These are phyloP conservation scores for Argya squamiceps DNA, from an alignment of 2,797 vertebrate species.

Conservation along the genomic window DNA sequence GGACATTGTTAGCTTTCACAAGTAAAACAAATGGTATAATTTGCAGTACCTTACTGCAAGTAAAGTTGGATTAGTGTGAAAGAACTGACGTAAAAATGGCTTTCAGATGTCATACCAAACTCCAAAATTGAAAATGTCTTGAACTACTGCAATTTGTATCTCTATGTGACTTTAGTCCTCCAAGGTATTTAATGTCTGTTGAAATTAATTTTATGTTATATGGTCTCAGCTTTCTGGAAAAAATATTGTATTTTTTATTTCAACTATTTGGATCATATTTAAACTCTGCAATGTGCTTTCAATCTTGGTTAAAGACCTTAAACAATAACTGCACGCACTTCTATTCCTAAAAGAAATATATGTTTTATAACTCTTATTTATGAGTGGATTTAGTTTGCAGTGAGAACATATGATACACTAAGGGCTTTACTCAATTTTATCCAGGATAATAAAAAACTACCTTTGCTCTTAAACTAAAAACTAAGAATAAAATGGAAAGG, in stretches of 20 bases:
- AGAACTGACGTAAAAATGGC: neutral
- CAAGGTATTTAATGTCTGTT: neutral
- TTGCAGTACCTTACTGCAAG: neutral
- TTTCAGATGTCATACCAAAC: constrained; percentile 1
- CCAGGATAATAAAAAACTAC: neutral
- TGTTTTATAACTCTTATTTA: constrained; percentile 3
- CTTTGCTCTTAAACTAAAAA: neutral
- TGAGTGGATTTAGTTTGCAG: constrained; percentile 5
- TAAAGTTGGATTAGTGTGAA: constrained; percentile 1
- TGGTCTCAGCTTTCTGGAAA: neutral
- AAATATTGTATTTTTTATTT: neutral
- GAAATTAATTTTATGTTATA: neutral
- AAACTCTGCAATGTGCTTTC: constrained; percentile 39
- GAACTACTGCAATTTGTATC: neutral
- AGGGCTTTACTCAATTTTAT: neutral
- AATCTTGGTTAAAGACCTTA: neutral
- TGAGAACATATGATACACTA: neutral
- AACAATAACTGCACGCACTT: neutral
- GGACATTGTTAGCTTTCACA: neutral
- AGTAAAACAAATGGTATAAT: neutral
- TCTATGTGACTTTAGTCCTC: neutral
- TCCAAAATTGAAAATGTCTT: neutral
- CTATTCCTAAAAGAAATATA: neutral
- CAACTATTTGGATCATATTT: neutral
- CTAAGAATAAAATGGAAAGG: neutral